phyloP scores from a whole-genome alignment of 2,888 invertebrate genomes.

The Globia sparganii region DNA sequence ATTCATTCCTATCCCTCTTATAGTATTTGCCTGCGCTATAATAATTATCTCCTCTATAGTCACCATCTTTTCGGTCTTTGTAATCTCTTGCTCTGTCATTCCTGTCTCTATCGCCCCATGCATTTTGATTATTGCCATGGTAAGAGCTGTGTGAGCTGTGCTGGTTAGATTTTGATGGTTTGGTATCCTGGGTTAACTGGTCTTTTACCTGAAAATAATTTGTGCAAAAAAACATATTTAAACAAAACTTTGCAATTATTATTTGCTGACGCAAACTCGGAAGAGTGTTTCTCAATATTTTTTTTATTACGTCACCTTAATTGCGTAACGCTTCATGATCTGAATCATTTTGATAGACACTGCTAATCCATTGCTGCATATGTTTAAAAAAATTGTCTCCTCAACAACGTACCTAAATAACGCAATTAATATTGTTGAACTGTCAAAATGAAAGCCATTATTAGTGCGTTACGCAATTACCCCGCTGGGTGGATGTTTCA shows the following conservation, averaged over 20 bases:
- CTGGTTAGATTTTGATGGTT: conserved; percentile 19
- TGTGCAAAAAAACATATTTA: neutral
- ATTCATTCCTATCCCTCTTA: neutral
- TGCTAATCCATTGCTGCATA: no score
- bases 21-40: conserved; percentile 16
- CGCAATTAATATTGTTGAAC: neutral
- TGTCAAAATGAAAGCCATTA: neutral
- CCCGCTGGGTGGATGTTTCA: neutral
- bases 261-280: neutral
- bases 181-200: conserved; percentile 3
- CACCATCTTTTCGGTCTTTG: conserved; percentile 13
- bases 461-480: neutral
- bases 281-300: neutral
- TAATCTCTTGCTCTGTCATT: conserved; percentile 21
- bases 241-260: neutral
- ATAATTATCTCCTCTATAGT: conserved; percentile 18
- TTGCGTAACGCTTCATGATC: neutral
- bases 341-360: no score
- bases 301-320: no score
- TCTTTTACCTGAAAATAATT: conserved; percentile 39
- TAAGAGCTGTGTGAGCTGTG: conserved; percentile 21
- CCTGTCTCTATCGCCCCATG: conserved; percentile 12
- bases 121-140: conserved; percentile 27
- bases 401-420: no score
- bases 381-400: no score